phyloP scores from a whole-genome alignment of 92 coral and sea anemone genomes.

The Porites lobata region DNA sequence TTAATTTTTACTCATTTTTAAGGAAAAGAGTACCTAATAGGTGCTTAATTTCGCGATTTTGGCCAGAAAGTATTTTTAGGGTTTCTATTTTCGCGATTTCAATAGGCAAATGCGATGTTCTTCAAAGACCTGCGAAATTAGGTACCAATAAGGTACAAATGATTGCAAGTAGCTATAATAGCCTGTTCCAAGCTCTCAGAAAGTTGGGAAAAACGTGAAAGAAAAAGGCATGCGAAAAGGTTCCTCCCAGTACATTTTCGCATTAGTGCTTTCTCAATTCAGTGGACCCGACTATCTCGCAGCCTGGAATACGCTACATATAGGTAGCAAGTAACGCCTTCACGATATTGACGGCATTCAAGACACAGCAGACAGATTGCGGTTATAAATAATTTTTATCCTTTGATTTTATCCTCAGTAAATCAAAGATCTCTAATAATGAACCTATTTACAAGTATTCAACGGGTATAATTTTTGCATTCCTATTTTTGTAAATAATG shows the following conservation, averaged over 20 bases:
- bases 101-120: no score
- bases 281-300: no score
- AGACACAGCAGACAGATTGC: constrained; percentile 8
- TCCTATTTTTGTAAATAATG: background rate
- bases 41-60: constrained; percentile 8
- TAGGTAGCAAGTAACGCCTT: constrained; percentile 4
- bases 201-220: no score
- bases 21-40: background rate
- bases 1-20: no score
- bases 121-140: no score
- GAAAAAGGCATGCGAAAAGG: no score
- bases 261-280: no score
- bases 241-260: no score
- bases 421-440: constrained; percentile 9
- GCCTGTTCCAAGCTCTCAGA: no score
- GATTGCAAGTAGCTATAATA: no score
- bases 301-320: background rate
- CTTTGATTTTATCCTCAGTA: background rate
- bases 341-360: constrained; percentile 1
- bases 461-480: constrained; percentile 1
- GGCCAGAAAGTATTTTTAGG: background rate
- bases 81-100: background rate
- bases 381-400: background rate
- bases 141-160: no score
- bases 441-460: constrained; percentile 16